These are phyloP conservation scores for Gymnodraco acuticeps DNA, from an alignment of 2,797 vertebrate genomes.

Conservation along the genomic window DNA sequence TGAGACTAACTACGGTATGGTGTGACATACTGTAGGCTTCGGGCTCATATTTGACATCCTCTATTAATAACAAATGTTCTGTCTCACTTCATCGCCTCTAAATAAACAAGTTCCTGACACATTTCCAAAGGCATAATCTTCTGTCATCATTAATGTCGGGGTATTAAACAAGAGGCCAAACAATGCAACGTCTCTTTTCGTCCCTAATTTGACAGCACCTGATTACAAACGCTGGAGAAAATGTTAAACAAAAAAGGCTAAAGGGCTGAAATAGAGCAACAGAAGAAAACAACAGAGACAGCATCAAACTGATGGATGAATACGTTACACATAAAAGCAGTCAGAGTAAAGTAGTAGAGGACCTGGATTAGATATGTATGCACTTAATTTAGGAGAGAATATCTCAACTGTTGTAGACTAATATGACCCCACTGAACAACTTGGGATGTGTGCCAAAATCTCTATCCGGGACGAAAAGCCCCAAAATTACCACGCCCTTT, in stretches of 20 bases:
- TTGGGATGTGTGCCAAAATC: no score
- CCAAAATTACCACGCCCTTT: no score
- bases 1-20: not conserved
- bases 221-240: slow-evolving; percentile 52
- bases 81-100: slow-evolving; percentile 19
- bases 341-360: no score
- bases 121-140: slow-evolving; percentile 28
- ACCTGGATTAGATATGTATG: no score
- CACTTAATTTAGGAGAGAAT: no score
- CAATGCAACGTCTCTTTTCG: slow-evolving; percentile 34
- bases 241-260: slow-evolving; percentile 34
- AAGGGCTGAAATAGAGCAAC: slow-evolving; percentile 32
- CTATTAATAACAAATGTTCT: not conserved
- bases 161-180: slow-evolving; percentile 37
- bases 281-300: slow-evolving; percentile 14
- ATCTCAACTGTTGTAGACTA: no score
- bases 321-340: slow-evolving; percentile 21
- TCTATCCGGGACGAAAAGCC: no score
- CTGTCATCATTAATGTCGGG: slow-evolving; percentile 42
- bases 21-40: not conserved
- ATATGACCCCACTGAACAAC: no score
- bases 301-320: slow-evolving; percentile 31
- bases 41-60: not conserved
- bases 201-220: slow-evolving; percentile 45
- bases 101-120: slow-evolving; percentile 31